Base-by-base conservation (phyloP, 1,140 invertebrate genomes). In the Myzus persicae region DNA sequence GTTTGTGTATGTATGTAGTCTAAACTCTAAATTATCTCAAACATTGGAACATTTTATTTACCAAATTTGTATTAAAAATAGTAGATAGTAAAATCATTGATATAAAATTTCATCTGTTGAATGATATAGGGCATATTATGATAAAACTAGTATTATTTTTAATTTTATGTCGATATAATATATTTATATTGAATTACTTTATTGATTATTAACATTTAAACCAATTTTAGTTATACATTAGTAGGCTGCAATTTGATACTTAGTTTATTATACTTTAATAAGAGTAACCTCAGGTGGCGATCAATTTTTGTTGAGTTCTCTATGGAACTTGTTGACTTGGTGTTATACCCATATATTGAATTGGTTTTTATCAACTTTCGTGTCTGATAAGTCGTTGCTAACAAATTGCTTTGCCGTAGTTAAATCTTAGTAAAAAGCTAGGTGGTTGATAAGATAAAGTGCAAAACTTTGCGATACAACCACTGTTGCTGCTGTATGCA, bases 391-490 rank as follows among this genome's bases (percentile, higher is more conserved):
- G 14, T n/a, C 31, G 4, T n/a, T 0, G 31, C 11, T 14, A n/a
- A 67, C 14, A 22, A n/a, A 18, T 18, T 67, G 11, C 2, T 26
- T 14, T 67, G n/a, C 14, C 3, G 14, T 67, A n/a, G 31, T 67
- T 67, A n/a, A n/a, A 11, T 67, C 31, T 67, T n/a, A 67, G 4
- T 14, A 18, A n/a, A 67, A 67, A 31, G 31, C 11, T 4, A 59
- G 59, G 1, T 54, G 24, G 24, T 54, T 51, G 1, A 54, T 26
- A 9, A 26, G 26, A 26, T 54, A 54, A 26, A 42, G 42, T 1
- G 0, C 14, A 20, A 9, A 9, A 8, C 7, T 8, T 0, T 8
- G 24, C 3, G 4, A 2, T 31, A 31, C 9, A 59, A 5, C 22
- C 31, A 67, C 8, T 67, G 3, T 6, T 14, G 11, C 7, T 8